Base-by-base conservation (phyloP, 1,140 invertebrate species). In the Argopecten irradians region DNA sequence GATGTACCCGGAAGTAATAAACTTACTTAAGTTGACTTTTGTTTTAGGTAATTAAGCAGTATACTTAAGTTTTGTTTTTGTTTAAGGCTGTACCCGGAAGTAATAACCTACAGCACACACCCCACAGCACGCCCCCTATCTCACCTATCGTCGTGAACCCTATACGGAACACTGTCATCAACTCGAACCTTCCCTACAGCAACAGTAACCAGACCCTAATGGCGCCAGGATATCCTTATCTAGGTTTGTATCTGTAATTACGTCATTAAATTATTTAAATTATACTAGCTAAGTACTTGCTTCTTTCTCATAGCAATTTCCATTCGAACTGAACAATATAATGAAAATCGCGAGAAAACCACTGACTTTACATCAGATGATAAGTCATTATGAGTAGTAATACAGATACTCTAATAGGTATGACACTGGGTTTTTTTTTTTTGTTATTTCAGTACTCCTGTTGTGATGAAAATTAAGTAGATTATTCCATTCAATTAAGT, bases 111-210 rank as follows among this genome's bases (percentile, higher is more conserved):
- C 55, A 71, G 28, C 55, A 71, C 28, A 71, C 55, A n/a, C 55
- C 55, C 1, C 55, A 71, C n/a, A 28, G 8, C 16, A 94, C 94
- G 13, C 93, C 94, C 28, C 94, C 93, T 3, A 93, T 94, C 28
- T 94, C 94, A 1, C 94, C 94, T 34, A 93, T 93, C 9, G 90
- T 94, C 32, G 89, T 91, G 82, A 93, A 93, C 84, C 91, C 92
- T 1, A 92, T 92, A 36, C 88, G 94, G 46, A 89, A 88, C 1
- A 91, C 88, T 55, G 93, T 94, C 46, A 94, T 94, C 85, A 94
- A 92, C 88, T 92, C 92, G 86, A 86, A 43, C 89, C 33, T 89
- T n/a, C 46, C 36, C 22, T 90, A 88, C 33, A 39, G 34, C n/a
- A 87, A 82, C 28, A 88, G 88, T 33, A 86, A 85, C 7, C 88